Conservation (phyloP, 2,113 vertebrate genomes). For the Hippocampus comes region DNA sequence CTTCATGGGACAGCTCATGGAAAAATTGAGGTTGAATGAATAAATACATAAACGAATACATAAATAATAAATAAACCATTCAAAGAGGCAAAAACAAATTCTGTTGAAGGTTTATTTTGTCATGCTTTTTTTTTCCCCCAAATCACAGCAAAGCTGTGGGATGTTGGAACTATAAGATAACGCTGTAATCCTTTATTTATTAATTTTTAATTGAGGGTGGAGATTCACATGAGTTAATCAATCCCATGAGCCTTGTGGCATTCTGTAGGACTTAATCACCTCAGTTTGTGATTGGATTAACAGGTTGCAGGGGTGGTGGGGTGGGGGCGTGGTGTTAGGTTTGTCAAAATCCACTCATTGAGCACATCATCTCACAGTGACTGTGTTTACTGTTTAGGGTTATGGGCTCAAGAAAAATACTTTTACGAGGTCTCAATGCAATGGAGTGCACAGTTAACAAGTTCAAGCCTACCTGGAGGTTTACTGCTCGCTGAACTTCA, state of each 20-base stretch:
- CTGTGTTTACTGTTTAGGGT: constrained; percentile 29
- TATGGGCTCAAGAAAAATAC: constrained; percentile 19
- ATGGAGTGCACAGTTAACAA: constrained; percentile 41
- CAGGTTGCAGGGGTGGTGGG: no score
- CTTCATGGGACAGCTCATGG: no score
- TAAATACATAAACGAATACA: no score
- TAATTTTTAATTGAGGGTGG: background rate
- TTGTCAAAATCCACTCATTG: constrained; percentile 13
- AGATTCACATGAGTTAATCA: constrained; percentile 30
- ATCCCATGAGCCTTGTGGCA: background rate
- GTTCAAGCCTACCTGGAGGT: constrained; percentile 44
- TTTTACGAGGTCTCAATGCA: constrained; percentile 37
- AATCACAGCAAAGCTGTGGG: no score
- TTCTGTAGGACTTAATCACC: constrained; percentile 22
- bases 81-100: no score
- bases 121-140: no score
- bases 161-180: background rate
- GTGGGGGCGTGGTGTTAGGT: background rate
- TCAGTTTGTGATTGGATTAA: constrained; percentile 27
- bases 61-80: no score
- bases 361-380: constrained; percentile 10
- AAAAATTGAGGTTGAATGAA: no score
- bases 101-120: no score
- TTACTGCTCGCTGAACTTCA: constrained; percentile 62
- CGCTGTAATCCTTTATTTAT: constrained; percentile 16